A percentile compares a stretch with the other conserved stretches of the same genome.
Evolutionary conservation across 1,140 invertebrate genomes (phyloP).

Genomic region (Drosophila hydei): DNA sequence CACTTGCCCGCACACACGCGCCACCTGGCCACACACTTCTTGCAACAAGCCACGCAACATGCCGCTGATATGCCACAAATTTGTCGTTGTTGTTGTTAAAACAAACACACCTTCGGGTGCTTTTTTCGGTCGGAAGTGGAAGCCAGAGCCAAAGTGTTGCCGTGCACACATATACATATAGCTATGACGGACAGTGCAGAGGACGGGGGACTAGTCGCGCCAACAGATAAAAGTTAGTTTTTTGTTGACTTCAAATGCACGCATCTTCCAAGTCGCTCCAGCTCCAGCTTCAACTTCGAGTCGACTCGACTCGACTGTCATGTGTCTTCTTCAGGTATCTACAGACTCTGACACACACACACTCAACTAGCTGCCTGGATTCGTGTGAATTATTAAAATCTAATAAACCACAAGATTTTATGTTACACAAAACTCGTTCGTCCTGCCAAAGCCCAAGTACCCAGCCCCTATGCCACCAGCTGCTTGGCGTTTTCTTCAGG

Average conservation of each 20-base stretch:
- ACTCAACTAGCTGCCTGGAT: constrained; percentile 28
- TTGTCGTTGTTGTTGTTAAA: constrained; percentile 71
- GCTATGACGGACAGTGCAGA: background rate
- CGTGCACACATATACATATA: constrained; percentile 5
- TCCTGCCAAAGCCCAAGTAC: constrained; percentile 21
- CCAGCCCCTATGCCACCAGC: background rate
- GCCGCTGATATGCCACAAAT: constrained; percentile 81
- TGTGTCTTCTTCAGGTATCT: constrained; percentile 66
- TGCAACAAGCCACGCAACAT: constrained; percentile 72
- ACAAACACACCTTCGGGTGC: constrained; percentile 79
- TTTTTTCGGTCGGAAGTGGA: constrained; percentile 29
- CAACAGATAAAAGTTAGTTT: constrained; percentile 78
- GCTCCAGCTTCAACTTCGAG: constrained; percentile 28
- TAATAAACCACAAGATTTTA: constrained; percentile 84
- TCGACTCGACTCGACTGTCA: constrained; percentile 51
- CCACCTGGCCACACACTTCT: constrained; percentile 22
- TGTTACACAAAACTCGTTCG: constrained; percentile 79
- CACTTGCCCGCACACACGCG: background rate
- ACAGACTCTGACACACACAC: constrained; percentile 26
- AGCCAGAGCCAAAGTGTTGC: constrained; percentile 44
- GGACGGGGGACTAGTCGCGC: background rate
- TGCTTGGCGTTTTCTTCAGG: constrained; percentile 22
- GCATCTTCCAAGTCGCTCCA: constrained; percentile 33
- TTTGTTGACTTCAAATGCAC: constrained; percentile 75
- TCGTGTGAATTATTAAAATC: constrained; percentile 84